These are phyloP conservation scores for Pseudomugil tenellus DNA, from an alignment of 2,797 vertebrate genomes.

Conservation along the genomic window DNA sequence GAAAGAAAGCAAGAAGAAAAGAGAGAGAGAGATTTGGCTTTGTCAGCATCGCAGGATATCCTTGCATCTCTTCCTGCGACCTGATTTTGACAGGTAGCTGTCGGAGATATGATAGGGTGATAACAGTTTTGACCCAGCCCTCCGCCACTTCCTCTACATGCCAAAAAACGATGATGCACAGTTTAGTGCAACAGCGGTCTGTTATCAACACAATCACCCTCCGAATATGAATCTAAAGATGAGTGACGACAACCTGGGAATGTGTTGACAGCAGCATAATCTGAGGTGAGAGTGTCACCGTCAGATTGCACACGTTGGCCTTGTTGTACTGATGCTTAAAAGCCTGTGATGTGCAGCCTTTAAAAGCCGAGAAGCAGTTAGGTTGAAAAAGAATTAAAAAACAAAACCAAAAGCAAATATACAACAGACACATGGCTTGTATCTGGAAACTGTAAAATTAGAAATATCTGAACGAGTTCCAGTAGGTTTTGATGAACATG, in stretches of 20 bases:
- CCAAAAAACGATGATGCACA: constrained; percentile 63
- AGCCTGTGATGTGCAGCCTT: constrained; percentile 61
- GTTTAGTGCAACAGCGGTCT: constrained; percentile 71
- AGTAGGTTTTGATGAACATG: constrained; percentile 44
- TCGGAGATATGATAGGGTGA: constrained; percentile 84
- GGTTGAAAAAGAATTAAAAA: constrained; percentile 20
- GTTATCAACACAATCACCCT: constrained; percentile 75
- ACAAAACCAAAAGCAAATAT: constrained; percentile 36
- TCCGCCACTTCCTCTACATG: constrained; percentile 48
- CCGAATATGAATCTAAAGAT: constrained; percentile 67
- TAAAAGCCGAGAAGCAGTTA: constrained; percentile 30
- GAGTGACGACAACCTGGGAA: constrained; percentile 76
- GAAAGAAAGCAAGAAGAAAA: constrained; percentile 48
- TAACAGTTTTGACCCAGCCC: constrained; percentile 82
- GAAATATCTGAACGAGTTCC: constrained; percentile 55
- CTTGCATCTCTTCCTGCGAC: constrained; percentile 68
- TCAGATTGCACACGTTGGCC: constrained; percentile 56
- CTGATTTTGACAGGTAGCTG: constrained; percentile 91
- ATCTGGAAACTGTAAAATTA: constrained; percentile 51
- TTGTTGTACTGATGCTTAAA: constrained; percentile 42
- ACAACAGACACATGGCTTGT: constrained; percentile 41
- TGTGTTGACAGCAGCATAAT: constrained; percentile 78
- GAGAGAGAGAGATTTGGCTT: constrained; percentile 68
- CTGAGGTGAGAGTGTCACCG: constrained; percentile 69
- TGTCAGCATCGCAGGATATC: constrained; percentile 77